A percentile compares a stretch with the other conserved stretches of the same genome.
Conservation (phyloP, 2,797 vertebrate species). For the Peromyscus aztecus region DNA sequence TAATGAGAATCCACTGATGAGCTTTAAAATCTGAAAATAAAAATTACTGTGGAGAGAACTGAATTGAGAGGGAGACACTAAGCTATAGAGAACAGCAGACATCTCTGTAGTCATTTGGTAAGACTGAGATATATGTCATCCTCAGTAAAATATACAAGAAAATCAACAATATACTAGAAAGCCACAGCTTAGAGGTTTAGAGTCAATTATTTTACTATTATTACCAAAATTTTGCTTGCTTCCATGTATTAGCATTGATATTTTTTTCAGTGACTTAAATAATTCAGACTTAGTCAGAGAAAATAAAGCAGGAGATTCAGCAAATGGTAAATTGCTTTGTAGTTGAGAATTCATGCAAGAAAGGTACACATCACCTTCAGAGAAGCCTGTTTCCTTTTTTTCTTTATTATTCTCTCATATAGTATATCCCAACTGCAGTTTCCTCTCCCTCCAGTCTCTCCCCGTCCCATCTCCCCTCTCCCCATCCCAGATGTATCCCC, state of each 20-base stretch:
- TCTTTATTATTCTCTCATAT: not conserved
- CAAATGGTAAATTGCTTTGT: not conserved
- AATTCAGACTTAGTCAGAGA: not conserved
- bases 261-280: not conserved
- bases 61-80: not conserved
- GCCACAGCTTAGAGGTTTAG: not conserved
- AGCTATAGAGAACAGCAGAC: not conserved
- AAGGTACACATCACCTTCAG: not conserved
- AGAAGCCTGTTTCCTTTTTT: not conserved
- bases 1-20: not conserved
- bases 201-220: not conserved
- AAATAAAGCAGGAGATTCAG: not conserved
- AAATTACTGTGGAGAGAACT: not conserved
- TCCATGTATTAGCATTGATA: not conserved
- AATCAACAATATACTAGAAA: not conserved
- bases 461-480: not conserved
- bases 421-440: not conserved
- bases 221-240: not conserved
- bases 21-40: not conserved
- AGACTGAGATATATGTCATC: not conserved
- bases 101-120: not conserved
- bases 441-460: not conserved
- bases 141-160: not conserved
- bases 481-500: not conserved
- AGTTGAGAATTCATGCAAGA: not conserved